Evolutionary conservation across 2,113 vertebrate species (phyloP).

Genomic region (Plectropomus leopardus): DNA sequence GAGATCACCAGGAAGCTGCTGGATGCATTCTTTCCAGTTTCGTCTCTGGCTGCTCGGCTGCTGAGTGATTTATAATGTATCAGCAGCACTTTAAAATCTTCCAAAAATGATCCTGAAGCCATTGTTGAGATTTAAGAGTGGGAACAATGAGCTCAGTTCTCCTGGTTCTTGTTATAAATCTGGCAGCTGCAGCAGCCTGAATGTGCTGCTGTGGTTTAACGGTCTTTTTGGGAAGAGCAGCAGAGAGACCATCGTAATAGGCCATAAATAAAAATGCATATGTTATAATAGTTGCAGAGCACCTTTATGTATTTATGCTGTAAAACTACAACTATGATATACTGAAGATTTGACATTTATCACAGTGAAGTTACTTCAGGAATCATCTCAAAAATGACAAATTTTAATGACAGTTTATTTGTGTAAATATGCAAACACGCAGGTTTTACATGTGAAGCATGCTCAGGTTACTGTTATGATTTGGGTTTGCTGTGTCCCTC

Average conservation of each 20-base stretch:
- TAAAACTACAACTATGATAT: neutral
- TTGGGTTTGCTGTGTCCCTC: neutral
- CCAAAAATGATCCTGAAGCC: constrained; percentile 3
- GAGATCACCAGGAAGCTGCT: neutral
- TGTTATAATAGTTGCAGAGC: neutral
- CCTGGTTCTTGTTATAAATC: constrained; percentile 11
- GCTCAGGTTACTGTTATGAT: neutral
- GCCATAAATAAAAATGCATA: neutral
- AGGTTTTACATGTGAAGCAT: neutral
- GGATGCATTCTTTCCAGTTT: neutral
- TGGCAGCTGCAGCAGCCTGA: constrained; percentile 4
- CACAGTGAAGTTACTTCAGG: neutral
- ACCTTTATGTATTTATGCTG: neutral
- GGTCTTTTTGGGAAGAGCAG: neutral
- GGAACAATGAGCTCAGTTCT: constrained; percentile 16
- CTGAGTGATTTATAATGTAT: constrained; percentile 42
- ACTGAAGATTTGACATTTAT: neutral
- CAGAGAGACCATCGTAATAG: neutral
- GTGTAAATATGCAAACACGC: neutral
- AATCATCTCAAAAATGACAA: neutral
- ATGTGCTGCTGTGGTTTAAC: neutral
- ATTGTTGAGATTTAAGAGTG: constrained; percentile 30
- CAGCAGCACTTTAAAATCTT: constrained; percentile 27
- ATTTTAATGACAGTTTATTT: neutral
- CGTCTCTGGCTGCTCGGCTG: neutral